These are phyloP conservation scores for Pollicipes pollicipes DNA, from an alignment of 1,140 invertebrate genomes.

Conservation along the genomic window DNA sequence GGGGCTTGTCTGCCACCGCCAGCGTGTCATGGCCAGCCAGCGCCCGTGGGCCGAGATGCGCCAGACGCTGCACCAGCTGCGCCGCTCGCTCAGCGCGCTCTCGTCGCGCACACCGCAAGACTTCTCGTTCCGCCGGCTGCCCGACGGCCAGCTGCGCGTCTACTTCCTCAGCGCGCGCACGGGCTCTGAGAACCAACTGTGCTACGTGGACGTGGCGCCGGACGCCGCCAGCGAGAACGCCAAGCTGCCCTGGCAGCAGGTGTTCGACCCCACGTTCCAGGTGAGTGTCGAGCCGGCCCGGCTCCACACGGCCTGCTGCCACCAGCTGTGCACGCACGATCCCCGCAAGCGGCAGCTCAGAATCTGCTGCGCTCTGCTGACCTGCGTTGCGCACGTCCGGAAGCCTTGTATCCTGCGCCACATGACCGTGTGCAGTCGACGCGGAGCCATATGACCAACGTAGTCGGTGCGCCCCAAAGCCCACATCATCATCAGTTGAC, in stretches of 20 bases:
- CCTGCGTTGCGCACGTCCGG: no score
- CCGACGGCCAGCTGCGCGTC: neutral
- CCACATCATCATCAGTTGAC: no score
- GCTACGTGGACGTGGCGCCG: neutral
- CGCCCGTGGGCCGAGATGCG: neutral
- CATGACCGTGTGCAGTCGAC: no score
- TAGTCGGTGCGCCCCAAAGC: no score
- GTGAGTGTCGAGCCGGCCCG: no score
- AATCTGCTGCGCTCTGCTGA: no score
- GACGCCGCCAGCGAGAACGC: neutral
- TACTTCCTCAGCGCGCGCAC: neutral
- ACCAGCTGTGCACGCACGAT: no score
- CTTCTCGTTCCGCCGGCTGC: slow-evolving; percentile 1
- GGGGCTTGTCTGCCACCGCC: no score
- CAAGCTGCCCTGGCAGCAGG: neutral
- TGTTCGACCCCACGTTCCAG: slow-evolving; percentile 1
- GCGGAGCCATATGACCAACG: no score
- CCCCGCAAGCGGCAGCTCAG: no score
- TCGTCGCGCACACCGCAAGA: neutral
- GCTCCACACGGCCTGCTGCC: no score
- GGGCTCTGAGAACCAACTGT: neutral
- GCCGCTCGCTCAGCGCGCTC: neutral
- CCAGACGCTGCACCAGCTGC: slow-evolving; percentile 3
- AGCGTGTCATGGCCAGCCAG: neutral
- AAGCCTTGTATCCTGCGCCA: no score